phyloP scores from a whole-genome alignment of 2,113 vertebrate genomes.

The Crotalus viridis region DNA sequence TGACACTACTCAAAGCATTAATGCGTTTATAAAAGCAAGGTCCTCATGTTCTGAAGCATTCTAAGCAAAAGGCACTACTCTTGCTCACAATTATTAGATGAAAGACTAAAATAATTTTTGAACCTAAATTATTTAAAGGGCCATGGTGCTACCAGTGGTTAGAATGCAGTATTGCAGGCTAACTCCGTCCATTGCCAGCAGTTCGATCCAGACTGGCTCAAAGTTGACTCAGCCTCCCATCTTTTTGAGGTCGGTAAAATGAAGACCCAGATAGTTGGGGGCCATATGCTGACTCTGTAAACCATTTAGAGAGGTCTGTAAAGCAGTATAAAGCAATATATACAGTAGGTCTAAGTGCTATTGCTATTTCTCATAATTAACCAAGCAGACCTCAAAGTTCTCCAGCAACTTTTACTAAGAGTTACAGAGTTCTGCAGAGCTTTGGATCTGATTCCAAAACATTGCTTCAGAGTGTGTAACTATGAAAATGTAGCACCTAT shows the following conservation, averaged over 20 bases:
- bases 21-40: not conserved
- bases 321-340: no score
- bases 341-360: no score
- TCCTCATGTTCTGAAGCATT: not conserved
- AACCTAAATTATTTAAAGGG: not conserved
- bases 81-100: not conserved
- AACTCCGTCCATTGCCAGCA: not conserved
- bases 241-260: no score
- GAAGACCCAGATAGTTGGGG: no score
- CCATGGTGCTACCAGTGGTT: not conserved
- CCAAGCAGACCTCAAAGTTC: no score
- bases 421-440: no score
- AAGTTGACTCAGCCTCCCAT: no score
- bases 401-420: no score
- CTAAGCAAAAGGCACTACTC: not conserved
- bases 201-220: not conserved
- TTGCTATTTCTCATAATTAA: no score
- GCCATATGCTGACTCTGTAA: no score
- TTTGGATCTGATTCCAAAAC: not conserved
- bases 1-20: not conserved
- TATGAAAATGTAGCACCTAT: no score
- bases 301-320: no score
- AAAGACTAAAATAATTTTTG: not conserved
- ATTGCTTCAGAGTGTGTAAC: not conserved
- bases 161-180: not conserved